Conservation (phyloP, 2,113 vertebrate species). For the Hipposideros armiger region DNA sequence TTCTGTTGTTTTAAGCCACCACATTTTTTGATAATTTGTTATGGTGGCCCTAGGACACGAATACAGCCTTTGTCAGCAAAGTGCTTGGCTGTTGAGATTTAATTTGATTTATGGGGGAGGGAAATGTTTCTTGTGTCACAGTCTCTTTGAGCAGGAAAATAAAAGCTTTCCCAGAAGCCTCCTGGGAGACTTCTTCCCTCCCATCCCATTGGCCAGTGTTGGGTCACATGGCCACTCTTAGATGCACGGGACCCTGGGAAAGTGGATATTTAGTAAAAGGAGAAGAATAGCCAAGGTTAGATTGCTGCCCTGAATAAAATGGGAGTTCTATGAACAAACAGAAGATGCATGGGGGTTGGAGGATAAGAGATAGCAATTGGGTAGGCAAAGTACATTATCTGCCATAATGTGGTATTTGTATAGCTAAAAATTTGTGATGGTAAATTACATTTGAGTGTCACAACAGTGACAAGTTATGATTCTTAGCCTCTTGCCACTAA, state of each 20-base stretch:
- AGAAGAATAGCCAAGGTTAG: background rate
- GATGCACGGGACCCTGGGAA: background rate
- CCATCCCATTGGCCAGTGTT: background rate
- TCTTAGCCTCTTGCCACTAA: background rate
- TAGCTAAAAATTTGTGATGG: background rate
- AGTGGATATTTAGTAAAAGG: background rate
- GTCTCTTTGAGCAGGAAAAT: constrained; percentile 8
- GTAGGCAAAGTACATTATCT: background rate
- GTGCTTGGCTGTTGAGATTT: background rate
- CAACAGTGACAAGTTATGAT: background rate
- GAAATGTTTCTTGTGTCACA: background rate
- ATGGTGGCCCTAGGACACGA: background rate
- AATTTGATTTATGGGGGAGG: background rate
- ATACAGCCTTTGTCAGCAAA: background rate
- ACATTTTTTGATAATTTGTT: background rate
- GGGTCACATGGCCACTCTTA: background rate
- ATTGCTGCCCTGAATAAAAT: background rate
- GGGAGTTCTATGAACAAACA: background rate
- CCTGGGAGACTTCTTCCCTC: background rate
- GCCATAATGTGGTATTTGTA: background rate
- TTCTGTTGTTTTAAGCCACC: background rate
- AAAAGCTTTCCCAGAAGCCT: constrained; percentile 10
- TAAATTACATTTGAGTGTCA: background rate
- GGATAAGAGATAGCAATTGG: background rate
- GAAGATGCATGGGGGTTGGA: background rate